Conservation (phyloP, 1,140 invertebrate species). For the Steinernema khuongi region DNA sequence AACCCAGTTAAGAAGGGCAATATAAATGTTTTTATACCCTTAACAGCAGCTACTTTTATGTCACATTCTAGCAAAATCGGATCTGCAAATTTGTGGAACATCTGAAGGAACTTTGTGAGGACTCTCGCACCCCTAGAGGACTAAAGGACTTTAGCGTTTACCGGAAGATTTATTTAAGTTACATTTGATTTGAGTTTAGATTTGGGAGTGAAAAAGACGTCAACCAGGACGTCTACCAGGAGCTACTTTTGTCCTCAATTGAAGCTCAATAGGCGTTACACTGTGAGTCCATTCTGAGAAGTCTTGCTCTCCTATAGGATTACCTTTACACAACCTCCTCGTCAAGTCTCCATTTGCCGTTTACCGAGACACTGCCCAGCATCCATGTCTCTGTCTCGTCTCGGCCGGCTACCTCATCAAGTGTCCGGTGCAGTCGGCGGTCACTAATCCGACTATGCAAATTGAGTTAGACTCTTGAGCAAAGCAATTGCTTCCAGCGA, state of each 20-base stretch:
- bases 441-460: constrained; percentile 16
- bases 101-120: not conserved
- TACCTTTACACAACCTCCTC: not conserved
- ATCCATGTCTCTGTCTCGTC: not conserved
- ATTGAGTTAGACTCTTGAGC: constrained; percentile 4
- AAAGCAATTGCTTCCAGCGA: not conserved
- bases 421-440: no score
- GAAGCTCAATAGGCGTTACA: not conserved
- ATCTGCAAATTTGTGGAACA: no score
- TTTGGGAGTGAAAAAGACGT: no score
- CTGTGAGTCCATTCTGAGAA: not conserved
- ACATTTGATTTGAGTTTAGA: not conserved
- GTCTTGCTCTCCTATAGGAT: not conserved
- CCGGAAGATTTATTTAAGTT: not conserved
- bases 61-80: no score
- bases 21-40: no score
- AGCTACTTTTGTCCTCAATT: not conserved
- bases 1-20: no score
- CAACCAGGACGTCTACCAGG: no score
- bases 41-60: no score
- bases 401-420: no score
- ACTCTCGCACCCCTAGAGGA: not conserved
- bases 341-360: not conserved
- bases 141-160: not conserved
- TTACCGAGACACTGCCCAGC: no score